These are phyloP conservation scores for Xenops minutus DNA, from an alignment of 2,797 vertebrate species.

Conservation along the genomic window DNA sequence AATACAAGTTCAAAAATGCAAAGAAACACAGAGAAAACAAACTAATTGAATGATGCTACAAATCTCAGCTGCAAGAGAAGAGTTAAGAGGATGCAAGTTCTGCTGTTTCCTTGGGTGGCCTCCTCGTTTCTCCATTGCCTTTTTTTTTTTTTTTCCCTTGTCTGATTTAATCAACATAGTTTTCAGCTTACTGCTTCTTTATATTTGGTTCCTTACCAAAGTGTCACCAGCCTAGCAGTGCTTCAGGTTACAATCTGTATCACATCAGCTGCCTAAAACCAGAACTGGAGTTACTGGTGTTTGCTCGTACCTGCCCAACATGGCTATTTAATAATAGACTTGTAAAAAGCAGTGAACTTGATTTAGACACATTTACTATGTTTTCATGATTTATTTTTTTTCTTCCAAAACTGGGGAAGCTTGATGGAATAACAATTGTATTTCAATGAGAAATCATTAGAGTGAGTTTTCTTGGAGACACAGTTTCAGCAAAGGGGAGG, in stretches of 20 bases:
- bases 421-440: not conserved
- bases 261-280: not conserved
- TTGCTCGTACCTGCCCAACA: not conserved
- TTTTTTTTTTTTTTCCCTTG: not conserved
- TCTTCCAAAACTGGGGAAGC: rapidly evolving
- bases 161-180: constrained; percentile 9
- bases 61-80: not conserved
- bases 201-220: not conserved
- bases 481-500: not conserved
- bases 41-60: not conserved
- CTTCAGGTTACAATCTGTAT: not conserved
- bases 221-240: not conserved
- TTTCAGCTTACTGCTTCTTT: not conserved
- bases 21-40: not conserved
- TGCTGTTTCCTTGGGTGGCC: not conserved
- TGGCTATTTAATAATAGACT: not conserved
- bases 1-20: not conserved
- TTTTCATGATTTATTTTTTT: not conserved
- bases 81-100: not conserved
- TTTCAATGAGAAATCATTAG: not conserved
- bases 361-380: not conserved
- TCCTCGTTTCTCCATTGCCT: not conserved
- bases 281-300: not conserved
- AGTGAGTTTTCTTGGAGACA: not conserved
- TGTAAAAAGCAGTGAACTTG: not conserved